Evolutionary conservation across 2,113 vertebrate genomes (phyloP).

Genomic region (Thryonomys swinderianus): DNA sequence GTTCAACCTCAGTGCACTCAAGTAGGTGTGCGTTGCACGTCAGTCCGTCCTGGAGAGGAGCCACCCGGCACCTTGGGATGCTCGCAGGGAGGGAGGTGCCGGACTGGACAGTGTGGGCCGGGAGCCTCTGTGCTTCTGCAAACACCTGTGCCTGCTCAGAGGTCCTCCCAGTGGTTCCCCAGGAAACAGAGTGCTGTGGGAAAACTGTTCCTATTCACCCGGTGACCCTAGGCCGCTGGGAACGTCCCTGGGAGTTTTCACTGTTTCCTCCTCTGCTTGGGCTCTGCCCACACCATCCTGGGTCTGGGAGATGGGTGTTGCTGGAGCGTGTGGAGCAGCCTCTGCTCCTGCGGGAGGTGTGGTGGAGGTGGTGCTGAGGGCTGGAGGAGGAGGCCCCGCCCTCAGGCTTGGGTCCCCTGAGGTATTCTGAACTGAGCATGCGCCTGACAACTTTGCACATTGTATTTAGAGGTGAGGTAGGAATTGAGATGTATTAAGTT

Average conservation of each 20-base stretch:
- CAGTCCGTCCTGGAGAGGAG: background rate
- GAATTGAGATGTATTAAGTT: background rate
- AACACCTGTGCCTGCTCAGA: too few species aligned
- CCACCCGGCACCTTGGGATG: background rate
- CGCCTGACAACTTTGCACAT: too few species aligned
- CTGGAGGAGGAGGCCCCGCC: background rate
- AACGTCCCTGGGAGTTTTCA: background rate
- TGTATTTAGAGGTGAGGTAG: background rate
- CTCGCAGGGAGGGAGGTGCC: background rate
- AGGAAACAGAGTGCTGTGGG: background rate
- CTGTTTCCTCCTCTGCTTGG: background rate
- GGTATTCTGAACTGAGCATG: background rate
- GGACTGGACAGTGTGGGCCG: background rate
- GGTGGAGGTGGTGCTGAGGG: background rate
- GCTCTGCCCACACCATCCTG: background rate
- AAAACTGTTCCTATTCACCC: background rate
- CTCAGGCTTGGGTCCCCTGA: background rate
- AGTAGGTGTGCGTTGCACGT: conserved; percentile 61
- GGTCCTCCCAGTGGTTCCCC: background rate
- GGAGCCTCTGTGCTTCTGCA: background rate
- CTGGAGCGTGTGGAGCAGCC: background rate
- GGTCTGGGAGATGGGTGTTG: background rate
- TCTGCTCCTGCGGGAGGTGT: background rate
- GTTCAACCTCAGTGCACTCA: conserved; percentile 89
- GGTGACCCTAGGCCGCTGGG: background rate